phyloP scores from a whole-genome alignment of 2,888 invertebrate genomes.

The Cantharis nigra region DNA sequence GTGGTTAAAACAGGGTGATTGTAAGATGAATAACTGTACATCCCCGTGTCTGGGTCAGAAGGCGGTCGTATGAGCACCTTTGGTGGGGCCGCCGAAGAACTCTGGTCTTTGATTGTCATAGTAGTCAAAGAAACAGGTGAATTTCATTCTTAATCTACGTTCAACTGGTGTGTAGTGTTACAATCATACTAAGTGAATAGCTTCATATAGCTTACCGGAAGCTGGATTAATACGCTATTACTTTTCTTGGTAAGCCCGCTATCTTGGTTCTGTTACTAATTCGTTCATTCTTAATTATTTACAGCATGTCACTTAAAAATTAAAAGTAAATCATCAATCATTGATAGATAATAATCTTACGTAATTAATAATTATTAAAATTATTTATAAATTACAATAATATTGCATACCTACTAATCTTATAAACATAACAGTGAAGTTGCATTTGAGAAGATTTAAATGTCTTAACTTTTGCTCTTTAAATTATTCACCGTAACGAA shows the following conservation, averaged over 20 bases:
- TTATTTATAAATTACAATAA: background rate
- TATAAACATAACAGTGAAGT: background rate
- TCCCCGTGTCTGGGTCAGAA: constrained; percentile 62
- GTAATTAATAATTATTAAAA: background rate
- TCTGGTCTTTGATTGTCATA: constrained; percentile 41
- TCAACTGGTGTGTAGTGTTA: constrained; percentile 28
- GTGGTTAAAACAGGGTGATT: constrained; percentile 39
- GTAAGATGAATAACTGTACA: constrained; percentile 60
- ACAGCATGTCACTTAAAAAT: background rate
- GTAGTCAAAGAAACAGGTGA: constrained; percentile 56
- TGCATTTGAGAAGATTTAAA: background rate
- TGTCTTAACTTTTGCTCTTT: background rate
- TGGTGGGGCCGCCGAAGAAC: constrained; percentile 42
- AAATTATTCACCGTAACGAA: background rate
- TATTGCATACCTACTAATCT: background rate
- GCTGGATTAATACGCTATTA: constrained; percentile 7
- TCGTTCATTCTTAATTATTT: background rate
- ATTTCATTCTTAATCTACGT: constrained; percentile 54
- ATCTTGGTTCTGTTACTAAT: background rate
- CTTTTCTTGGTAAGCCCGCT: background rate
- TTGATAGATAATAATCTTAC: background rate
- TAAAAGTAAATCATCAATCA: background rate
- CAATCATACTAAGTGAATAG: constrained; percentile 22
- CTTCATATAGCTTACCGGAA: constrained; percentile 9
- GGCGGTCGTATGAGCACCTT: constrained; percentile 53